Percentiles rank a stretch among this genome's conserved stretches.
Evolutionary conservation across 2,888 invertebrate species (phyloP).

Genomic region (Eretmocerus hayati): DNA sequence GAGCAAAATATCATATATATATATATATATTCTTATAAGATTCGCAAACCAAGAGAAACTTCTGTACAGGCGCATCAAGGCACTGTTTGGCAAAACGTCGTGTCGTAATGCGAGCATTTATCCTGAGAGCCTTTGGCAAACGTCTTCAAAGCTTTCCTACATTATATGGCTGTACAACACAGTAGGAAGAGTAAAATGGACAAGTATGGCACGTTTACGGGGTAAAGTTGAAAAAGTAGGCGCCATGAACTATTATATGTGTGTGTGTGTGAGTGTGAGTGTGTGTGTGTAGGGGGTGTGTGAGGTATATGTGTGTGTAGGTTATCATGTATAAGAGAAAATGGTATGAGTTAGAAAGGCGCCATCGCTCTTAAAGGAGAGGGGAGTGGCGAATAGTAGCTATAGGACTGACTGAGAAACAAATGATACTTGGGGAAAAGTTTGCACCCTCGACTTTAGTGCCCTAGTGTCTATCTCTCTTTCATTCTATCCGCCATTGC

Average conservation of each 20-base stretch:
- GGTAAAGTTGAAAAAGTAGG: slow-evolving; percentile 1
- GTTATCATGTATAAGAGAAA: too few species aligned
- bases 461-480: slow-evolving; percentile 5
- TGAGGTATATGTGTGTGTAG: too few species aligned
- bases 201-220: too few species aligned
- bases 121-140: slow-evolving; percentile 4
- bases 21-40: too few species aligned
- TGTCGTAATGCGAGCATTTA: slow-evolving; percentile 5
- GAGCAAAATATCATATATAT: too few species aligned
- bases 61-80: too few species aligned
- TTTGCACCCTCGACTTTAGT: slow-evolving; percentile 21
- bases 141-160: slow-evolving; percentile 1
- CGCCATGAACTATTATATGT: not conserved
- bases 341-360: not conserved
- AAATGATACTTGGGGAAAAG: slow-evolving; percentile 35
- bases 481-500: slow-evolving; percentile 20
- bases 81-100: slow-evolving; percentile 1
- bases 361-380: slow-evolving; percentile 18
- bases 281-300: too few species aligned
- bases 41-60: too few species aligned
- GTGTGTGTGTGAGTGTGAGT: too few species aligned
- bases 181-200: slow-evolving; percentile 5
- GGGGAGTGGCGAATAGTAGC: not conserved
- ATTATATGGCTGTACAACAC: not conserved
- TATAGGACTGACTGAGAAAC: slow-evolving; percentile 27